Conservation (phyloP, 2,888 invertebrate species). For the Diploptera punctata region DNA sequence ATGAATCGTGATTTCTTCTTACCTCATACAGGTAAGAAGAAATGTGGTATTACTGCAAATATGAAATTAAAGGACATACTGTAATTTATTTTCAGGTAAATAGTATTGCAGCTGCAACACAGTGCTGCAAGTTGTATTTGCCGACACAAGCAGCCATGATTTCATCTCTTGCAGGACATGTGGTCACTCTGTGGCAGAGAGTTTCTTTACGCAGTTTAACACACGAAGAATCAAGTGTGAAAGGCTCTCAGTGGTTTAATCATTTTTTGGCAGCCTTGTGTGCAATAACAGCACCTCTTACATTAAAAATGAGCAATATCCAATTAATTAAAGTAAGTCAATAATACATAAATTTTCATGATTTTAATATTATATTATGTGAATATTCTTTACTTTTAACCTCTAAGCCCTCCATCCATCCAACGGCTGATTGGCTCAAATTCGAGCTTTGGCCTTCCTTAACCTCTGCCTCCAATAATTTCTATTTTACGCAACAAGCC, state of each 20-base stretch:
- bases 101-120: neutral
- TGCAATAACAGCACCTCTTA: neutral
- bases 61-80: no score
- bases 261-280: neutral
- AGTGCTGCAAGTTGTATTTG: neutral
- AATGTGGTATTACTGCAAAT: no score
- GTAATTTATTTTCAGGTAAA: neutral
- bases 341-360: neutral
- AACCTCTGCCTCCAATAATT: no score
- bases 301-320: neutral
- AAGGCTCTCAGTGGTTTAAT: conserved; percentile 19
- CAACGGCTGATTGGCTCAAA: no score
- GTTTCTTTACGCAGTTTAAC: neutral
- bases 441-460: no score
- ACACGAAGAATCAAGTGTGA: conserved; percentile 20
- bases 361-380: no score
- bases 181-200: conserved; percentile 24
- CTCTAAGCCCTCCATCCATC: no score
- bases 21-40: no score
- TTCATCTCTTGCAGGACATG: neutral
- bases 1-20: no score
- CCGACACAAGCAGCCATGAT: neutral
- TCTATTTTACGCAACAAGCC: no score
- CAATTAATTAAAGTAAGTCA: conserved; percentile 22
- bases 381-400: no score